These are phyloP conservation scores for Clitarchus hookeri DNA, from an alignment of 2,888 invertebrate species.

Conservation along the genomic window DNA sequence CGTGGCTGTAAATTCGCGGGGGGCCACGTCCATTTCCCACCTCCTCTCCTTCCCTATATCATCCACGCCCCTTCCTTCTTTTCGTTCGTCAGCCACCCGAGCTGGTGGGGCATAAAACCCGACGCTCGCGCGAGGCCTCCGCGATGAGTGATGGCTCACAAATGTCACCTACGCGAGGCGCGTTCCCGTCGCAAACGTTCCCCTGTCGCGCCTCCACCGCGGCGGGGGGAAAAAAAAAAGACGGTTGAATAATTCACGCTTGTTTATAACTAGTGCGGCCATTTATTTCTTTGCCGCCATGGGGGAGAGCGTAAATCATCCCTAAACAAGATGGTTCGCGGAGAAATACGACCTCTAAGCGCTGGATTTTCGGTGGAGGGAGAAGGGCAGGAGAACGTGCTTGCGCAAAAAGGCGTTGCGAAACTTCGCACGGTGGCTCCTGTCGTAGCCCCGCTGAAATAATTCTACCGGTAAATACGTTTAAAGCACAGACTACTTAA, in stretches of 20 bases:
- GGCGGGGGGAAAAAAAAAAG: background rate
- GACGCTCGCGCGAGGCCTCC: background rate
- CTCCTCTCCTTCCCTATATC: too few relatives aligned
- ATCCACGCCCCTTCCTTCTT: too few relatives aligned
- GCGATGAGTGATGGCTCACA: slow-evolving; percentile 1
- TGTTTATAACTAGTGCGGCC: background rate
- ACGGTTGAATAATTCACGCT: background rate
- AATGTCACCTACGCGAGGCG: background rate
- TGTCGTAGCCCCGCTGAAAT: background rate
- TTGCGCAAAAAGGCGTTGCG: background rate
- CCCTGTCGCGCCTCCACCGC: background rate
- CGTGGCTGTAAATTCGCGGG: too few relatives aligned
- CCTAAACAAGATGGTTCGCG: background rate
- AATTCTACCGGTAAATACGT: too few relatives aligned
- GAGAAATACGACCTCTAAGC: slow-evolving; percentile 14
- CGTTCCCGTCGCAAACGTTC: background rate
- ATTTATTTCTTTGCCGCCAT: background rate
- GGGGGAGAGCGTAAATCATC: background rate
- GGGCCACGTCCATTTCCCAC: too few relatives aligned
- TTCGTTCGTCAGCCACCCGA: too few relatives aligned
- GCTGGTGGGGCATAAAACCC: too few relatives aligned
- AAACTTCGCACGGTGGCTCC: background rate
- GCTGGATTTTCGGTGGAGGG: background rate
- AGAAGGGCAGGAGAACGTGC: too few relatives aligned
- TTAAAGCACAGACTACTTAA: too few relatives aligned